These are phyloP conservation scores for Cercopithecus mona DNA, from an alignment of 2,113 vertebrate species.

Conservation along the genomic window DNA sequence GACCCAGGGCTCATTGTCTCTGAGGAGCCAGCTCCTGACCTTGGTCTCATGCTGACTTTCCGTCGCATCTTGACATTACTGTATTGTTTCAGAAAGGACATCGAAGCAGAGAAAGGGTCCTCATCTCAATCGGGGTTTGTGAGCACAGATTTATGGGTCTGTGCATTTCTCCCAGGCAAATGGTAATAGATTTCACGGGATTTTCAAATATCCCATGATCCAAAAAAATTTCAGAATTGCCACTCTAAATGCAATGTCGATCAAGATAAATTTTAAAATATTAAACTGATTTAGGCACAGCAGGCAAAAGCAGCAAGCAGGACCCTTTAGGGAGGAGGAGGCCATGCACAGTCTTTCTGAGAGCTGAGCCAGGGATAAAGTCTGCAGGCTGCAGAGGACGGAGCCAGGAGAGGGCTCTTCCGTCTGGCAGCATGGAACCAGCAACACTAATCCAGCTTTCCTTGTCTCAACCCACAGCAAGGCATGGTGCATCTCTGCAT, in stretches of 20 bases:
- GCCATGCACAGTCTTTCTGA: fast-evolving
- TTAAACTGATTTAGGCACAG: background rate
- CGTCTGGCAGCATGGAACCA: fast-evolving
- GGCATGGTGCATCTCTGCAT: fast-evolving
- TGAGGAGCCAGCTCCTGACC: too few species aligned
- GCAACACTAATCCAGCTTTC: fast-evolving
- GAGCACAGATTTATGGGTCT: too few species aligned
- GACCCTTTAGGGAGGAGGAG: background rate
- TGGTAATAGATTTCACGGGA: background rate
- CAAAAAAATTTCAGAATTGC: background rate
- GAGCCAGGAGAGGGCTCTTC: background rate
- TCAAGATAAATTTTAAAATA: background rate
- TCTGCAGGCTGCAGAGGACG: background rate
- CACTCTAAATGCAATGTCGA: background rate
- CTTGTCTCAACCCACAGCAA: too few species aligned
- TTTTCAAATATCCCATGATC: background rate
- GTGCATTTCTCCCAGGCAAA: background rate
- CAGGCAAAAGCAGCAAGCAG: background rate
- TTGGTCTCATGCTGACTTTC: background rate
- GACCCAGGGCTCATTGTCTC: fast-evolving
- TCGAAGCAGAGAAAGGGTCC: background rate
- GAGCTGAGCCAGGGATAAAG: too few species aligned
- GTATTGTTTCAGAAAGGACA: too few species aligned
- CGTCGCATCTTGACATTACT: fast-evolving
- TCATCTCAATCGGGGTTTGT: background rate